Conservation (phyloP, 2,113 vertebrate genomes). For the Python bivittatus region DNA sequence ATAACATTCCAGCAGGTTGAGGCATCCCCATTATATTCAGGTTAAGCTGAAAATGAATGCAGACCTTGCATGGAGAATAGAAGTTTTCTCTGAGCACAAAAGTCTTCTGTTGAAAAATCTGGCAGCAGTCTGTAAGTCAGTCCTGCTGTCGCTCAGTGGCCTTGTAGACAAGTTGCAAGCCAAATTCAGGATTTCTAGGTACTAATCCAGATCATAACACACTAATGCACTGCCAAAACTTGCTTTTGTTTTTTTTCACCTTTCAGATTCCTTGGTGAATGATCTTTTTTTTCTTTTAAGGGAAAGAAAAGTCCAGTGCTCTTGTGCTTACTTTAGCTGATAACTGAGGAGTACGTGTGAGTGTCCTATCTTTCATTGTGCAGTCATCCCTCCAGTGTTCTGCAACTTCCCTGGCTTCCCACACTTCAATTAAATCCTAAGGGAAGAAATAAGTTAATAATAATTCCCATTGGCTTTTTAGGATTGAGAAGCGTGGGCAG, state of each 20-base stretch:
- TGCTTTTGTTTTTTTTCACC: neutral
- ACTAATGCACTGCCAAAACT: neutral
- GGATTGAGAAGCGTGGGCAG: neutral
- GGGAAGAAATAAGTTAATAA: neutral
- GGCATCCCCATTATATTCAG: neutral
- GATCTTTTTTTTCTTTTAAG: neutral
- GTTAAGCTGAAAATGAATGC: neutral
- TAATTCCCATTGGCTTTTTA: neutral
- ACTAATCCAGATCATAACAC: neutral
- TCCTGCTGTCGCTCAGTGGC: neutral
- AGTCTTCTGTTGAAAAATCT: neutral
- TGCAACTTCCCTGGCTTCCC: neutral
- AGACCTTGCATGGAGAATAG: neutral
- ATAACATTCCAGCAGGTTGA: neutral
- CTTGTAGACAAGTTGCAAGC: neutral
- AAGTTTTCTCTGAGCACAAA: neutral
- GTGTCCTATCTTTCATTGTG: neutral
- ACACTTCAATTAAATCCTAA: neutral
- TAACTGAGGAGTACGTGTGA: neutral
- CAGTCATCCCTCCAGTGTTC: neutral
- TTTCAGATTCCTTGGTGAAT: neutral
- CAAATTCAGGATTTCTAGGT: neutral
- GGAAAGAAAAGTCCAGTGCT: neutral
- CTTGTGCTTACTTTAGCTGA: neutral
- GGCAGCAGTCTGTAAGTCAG: neutral